Evolutionary conservation across 1,140 invertebrate species (phyloP), one percentile per base, ranked within the genome.

Genomic region (Marisa cornuarietis): DNA sequence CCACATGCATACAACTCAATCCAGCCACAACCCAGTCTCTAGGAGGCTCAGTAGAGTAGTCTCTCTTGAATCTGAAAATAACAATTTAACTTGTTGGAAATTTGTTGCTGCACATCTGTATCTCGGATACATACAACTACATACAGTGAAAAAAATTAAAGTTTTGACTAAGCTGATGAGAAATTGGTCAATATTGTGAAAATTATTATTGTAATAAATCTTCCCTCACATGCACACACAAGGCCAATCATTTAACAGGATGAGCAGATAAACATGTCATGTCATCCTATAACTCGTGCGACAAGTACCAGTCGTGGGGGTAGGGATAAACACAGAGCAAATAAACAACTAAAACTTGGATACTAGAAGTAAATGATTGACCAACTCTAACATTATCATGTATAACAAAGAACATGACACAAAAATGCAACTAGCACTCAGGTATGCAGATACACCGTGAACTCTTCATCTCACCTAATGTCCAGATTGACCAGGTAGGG

Each of bases 401-500:
- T 63, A 63, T 20, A 20, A 63, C 62, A 63, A n/a, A 20, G 18
- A 63, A 54, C 52, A 72, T 22, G 10, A 71, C 69, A 49, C 31
- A 24, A 20, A 42, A 42, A 42, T 11, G 18, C 51, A 31, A 71
- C 31, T 20, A 42, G 13, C 69, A 71, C 20, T 49, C 20, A 13
- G 20, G 0, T 26, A 71, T 71, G 31, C 31, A 31, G 13, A 6
- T 18, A 71, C 18, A 71, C 26, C 8, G 49, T 31, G 18, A 31
- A 49, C 8, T 26, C n/a, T 42, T 18, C 26, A 42, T 20, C 69
- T 20, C 22, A 76, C 74, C 74, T 63, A 6, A 76, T 31, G 16
- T 63, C 74, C 74, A 76, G 22, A 58, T 76, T 63, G 58, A 76
- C 61, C n/a, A 76, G 61, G 74, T 65, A 76, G n/a, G 74, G 74